Evolutionary conservation across 2,888 invertebrate species (phyloP).

Genomic region (Agrotis puta): DNA sequence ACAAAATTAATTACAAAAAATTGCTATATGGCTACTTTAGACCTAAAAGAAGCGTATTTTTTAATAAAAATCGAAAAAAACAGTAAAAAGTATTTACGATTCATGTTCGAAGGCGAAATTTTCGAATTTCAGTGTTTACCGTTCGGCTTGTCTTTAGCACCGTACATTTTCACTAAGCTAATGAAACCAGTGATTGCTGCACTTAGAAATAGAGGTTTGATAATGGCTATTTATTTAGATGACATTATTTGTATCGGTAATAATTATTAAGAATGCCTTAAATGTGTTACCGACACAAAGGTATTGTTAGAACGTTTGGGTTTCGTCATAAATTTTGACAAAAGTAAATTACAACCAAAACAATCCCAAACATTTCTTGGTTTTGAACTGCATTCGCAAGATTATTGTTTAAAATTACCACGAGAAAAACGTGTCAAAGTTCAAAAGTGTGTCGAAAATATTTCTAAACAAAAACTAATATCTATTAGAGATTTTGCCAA

Average conservation of each 20-base stretch:
- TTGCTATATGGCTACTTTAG: slow-evolving; percentile 41
- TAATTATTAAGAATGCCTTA: slow-evolving; percentile 3
- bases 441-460: slow-evolving; percentile 11
- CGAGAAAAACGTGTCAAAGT: slow-evolving; percentile 9
- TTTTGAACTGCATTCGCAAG: slow-evolving; percentile 25
- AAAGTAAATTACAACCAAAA: not conserved
- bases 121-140: slow-evolving; percentile 19
- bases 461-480: slow-evolving; percentile 15
- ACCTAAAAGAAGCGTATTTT: slow-evolving; percentile 12
- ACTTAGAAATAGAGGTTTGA: not conserved
- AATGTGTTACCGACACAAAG: not conserved
- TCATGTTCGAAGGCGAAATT: slow-evolving; percentile 11
- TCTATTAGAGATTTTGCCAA: slow-evolving; percentile 24
- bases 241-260: slow-evolving; percentile 8
- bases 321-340: not conserved
- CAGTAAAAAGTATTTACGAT: slow-evolving; percentile 8
- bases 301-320: not conserved
- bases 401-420: slow-evolving; percentile 19
- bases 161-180: slow-evolving; percentile 6
- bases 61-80: slow-evolving; percentile 19
- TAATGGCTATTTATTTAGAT: slow-evolving; percentile 7
- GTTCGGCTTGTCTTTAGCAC: slow-evolving; percentile 2
- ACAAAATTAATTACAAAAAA: slow-evolving; percentile 39
- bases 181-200: slow-evolving; percentile 6
- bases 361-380: slow-evolving; percentile 10